These are phyloP conservation scores for Synergus umbraculus DNA, from an alignment of 2,888 invertebrate species.

Conservation along the genomic window DNA sequence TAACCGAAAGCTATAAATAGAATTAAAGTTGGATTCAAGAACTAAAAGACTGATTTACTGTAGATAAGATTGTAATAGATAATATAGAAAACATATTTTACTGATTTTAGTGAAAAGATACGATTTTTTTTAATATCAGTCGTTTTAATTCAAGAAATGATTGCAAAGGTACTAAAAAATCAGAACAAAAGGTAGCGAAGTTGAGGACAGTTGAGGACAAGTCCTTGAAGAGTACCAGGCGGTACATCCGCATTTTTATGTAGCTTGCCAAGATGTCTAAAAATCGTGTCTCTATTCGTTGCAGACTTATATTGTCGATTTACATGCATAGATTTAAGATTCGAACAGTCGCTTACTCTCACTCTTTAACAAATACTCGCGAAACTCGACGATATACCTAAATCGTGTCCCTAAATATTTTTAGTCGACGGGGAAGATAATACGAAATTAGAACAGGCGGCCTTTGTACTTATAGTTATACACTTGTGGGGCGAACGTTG, in stretches of 20 bases:
- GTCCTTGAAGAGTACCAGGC: background rate
- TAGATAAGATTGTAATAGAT: too few species aligned
- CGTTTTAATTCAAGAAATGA: too few species aligned
- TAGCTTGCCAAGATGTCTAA: background rate
- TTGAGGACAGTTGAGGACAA: background rate
- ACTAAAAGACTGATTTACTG: too few species aligned
- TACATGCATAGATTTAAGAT: background rate
- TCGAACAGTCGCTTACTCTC: background rate
- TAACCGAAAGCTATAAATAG: too few species aligned
- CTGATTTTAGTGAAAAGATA: too few species aligned
- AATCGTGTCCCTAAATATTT: constrained; percentile 45
- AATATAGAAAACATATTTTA: too few species aligned
- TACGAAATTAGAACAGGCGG: constrained; percentile 58
- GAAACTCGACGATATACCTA: constrained; percentile 24
- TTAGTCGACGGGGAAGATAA: constrained; percentile 53
- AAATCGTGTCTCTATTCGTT: background rate
- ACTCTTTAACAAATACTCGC: constrained; percentile 11
- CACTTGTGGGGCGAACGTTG: background rate
- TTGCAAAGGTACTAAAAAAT: too few species aligned
- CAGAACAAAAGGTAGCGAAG: too few species aligned
- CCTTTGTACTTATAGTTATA: constrained; percentile 56
- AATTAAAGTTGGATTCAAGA: too few species aligned
- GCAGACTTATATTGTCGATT: background rate
- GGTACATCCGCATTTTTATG: background rate
- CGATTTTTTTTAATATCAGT: too few species aligned